Conservation (phyloP, 2,888 invertebrate genomes). For the Operophtera brumata region DNA sequence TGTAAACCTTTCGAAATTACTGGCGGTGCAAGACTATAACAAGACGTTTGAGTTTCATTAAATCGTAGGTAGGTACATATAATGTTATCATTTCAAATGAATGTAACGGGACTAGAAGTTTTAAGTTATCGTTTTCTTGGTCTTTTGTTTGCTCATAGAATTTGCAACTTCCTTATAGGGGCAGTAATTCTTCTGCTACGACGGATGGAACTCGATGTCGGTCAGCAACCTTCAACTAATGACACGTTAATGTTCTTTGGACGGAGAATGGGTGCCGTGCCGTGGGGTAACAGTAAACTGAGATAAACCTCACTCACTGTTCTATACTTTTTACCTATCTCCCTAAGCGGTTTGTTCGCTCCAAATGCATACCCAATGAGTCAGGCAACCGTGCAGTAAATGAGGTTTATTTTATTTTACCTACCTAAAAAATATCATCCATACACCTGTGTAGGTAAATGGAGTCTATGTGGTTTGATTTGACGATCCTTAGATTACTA, state of each 20-base stretch:
- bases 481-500: too few relatives aligned
- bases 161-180: neutral
- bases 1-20: too few relatives aligned
- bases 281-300: constrained; percentile 72
- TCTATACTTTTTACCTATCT: constrained; percentile 71
- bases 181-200: constrained; percentile 7
- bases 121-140: neutral
- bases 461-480: neutral
- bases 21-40: too few relatives aligned
- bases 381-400: constrained; percentile 62
- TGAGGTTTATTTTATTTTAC: constrained; percentile 4
- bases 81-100: neutral
- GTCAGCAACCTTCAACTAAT: constrained; percentile 77
- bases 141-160: neutral
- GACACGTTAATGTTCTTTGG: constrained; percentile 71
- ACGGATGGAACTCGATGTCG: constrained; percentile 46
- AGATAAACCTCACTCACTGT: constrained; percentile 74
- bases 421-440: neutral
- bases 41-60: too few relatives aligned
- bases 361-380: constrained; percentile 77
- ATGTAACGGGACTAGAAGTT: neutral
- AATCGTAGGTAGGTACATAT: too few relatives aligned
- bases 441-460: neutral
- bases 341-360: constrained; percentile 67
- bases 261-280: constrained; percentile 61